Base-by-base conservation (phyloP, 2,113 vertebrate species). In the Leiothrix lutea region DNA sequence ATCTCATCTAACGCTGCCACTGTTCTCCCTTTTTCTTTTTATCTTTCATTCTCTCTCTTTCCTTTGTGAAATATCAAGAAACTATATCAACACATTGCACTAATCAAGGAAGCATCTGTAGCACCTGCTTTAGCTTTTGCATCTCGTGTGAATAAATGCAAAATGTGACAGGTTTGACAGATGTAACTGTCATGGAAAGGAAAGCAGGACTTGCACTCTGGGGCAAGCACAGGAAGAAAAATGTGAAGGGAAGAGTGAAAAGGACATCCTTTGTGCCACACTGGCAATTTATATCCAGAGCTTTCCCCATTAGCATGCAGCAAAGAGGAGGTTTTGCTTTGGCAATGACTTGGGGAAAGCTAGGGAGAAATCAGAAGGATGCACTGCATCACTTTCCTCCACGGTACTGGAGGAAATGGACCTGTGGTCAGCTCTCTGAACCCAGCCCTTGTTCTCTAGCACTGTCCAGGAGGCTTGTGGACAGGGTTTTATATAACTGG, bases 41-140 rank as follows among this genome's bases (percentile, higher is more conserved):
- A 33, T 80, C 33, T 75, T 93, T 66, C 35, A 26, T 54, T 86
- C 15, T 65, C 33, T 82, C 35, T 56, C 61, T 45, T 25, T 47
- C 31, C 50, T 92, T 91, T 82, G 67, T 82, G 73, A 92, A 94
- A 65, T 77, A 90, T 12, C 79, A 73, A 77, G 75, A 61, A 93
- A 64, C 47, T 31, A 6, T 85, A 92, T 51, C 66, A 92, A 57
- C 94, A 94, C 91, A 48, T 81, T 95, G 66, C 42, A 9, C 47
- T 90, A 87, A 85, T 90, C 85, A 86, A 70, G 85, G 18, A 44
- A 92, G 54, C 54, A 88, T 88, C 91, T 92, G 92, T 73, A 93
- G 65, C 77, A 93, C 51, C 75, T 89, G 61, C 65, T 88, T 93
- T 67, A 81, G 61, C 50, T 90, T 88, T 75, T 94, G 65, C 44